phyloP scores from a whole-genome alignment of 2,797 vertebrate genomes.

The Tolypeutes matacus region DNA sequence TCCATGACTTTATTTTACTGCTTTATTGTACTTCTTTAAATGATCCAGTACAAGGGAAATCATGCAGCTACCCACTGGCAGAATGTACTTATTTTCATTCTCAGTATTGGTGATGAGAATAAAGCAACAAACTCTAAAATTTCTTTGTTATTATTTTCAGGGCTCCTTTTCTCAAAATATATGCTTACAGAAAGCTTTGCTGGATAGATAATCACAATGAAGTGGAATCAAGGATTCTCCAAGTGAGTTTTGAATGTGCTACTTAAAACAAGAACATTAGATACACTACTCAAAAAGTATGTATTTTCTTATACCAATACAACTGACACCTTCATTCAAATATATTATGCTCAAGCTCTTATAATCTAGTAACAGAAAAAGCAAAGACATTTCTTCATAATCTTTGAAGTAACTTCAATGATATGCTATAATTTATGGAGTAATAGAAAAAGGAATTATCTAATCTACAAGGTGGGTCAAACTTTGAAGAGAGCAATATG shows the following conservation, averaged over 20 bases:
- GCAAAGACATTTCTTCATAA: slow-evolving; percentile 66
- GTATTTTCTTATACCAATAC: slow-evolving; percentile 38
- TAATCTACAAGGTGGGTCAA: slow-evolving; percentile 75
- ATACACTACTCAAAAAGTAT: slow-evolving; percentile 65
- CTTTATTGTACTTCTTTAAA: not conserved
- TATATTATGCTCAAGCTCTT: slow-evolving; percentile 53
- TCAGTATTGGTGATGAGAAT: not conserved
- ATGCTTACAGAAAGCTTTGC: not conserved
- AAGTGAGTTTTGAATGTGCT: slow-evolving; percentile 46
- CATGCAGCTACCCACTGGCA: not conserved
- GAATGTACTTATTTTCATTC: slow-evolving; percentile 21
- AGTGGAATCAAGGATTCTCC: slow-evolving; percentile 31
- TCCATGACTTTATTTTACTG: not conserved
- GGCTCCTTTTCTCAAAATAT: slow-evolving; percentile 23
- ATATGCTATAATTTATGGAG: slow-evolving; percentile 60
- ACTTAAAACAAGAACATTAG: slow-evolving; percentile 59
- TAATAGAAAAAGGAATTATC: slow-evolving; percentile 70
- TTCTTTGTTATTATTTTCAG: slow-evolving; percentile 7
- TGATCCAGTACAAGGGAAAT: slow-evolving; percentile 34
- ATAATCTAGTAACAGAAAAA: slow-evolving; percentile 62
- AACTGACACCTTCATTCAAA: slow-evolving; percentile 71
- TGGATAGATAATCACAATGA: slow-evolving; percentile 20
- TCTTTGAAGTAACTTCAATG: slow-evolving; percentile 71
- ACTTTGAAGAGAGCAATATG: slow-evolving; percentile 63
- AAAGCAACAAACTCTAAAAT: not conserved